These are phyloP conservation scores for Azorinus chamasolen DNA, from an alignment of 2,888 invertebrate genomes.

Conservation along the genomic window DNA sequence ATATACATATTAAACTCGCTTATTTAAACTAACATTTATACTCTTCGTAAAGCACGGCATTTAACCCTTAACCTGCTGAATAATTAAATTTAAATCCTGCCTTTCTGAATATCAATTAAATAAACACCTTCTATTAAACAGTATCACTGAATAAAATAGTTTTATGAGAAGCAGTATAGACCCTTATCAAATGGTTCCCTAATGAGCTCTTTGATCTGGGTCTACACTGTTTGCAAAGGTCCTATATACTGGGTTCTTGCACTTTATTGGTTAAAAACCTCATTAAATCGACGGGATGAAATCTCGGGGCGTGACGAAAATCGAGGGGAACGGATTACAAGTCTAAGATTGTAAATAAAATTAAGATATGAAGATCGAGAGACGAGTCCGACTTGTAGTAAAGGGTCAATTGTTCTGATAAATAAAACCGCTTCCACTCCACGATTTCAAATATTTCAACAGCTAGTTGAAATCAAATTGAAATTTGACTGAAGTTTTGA, in stretches of 20 bases:
- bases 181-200: too few relatives aligned
- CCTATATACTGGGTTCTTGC: too few relatives aligned
- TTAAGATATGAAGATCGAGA: constrained; percentile 32
- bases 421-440: constrained; percentile 34
- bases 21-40: constrained; percentile 37
- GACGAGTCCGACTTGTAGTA: constrained; percentile 36
- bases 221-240: too few relatives aligned
- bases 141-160: too few relatives aligned
- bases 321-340: constrained; percentile 37
- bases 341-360: constrained; percentile 51
- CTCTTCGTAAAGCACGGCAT: constrained; percentile 26
- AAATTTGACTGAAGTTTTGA: constrained; percentile 13
- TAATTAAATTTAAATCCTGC: too few relatives aligned
- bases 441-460: constrained; percentile 39
- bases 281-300: constrained; percentile 18
- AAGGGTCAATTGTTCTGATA: constrained; percentile 55
- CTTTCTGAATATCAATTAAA: too few relatives aligned
- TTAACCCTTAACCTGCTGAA: constrained; percentile 8
- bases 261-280: too few relatives aligned
- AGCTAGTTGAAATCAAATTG: constrained; percentile 30
- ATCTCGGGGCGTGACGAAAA: constrained; percentile 42
- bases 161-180: too few relatives aligned
- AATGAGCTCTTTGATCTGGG: too few relatives aligned
- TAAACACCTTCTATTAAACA: too few relatives aligned
- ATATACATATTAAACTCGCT: neutral